Evolutionary conservation across 2,797 vertebrate species (phyloP).

Genomic region (Eidolon dupreanum): DNA sequence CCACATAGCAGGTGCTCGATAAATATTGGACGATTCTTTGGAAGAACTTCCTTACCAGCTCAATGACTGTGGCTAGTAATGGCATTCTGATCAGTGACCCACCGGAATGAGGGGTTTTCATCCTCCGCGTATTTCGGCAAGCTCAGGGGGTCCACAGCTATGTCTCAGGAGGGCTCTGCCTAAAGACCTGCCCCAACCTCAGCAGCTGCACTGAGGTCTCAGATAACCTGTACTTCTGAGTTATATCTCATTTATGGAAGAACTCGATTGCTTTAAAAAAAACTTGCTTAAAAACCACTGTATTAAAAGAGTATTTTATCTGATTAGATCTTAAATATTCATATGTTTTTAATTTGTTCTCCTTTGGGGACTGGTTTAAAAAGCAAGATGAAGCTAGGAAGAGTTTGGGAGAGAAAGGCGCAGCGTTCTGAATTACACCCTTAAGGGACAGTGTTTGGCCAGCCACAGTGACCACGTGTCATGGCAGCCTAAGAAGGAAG

Average conservation of each 20-base stretch:
- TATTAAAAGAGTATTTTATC: neutral
- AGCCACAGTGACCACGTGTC: neutral
- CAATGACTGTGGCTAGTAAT: neutral
- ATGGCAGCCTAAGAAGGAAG: constrained; percentile 25
- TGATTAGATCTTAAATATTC: neutral
- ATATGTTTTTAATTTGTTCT: neutral
- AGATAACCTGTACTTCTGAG: neutral
- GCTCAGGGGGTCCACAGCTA: neutral
- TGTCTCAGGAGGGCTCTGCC: neutral
- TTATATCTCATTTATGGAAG: neutral
- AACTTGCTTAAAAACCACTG: neutral
- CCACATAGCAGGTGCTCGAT: neutral
- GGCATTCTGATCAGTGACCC: neutral
- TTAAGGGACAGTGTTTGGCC: neutral
- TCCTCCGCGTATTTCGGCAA: neutral
- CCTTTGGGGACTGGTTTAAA: constrained; percentile 3
- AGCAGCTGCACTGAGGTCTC: neutral
- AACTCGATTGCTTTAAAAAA: neutral
- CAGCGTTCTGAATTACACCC: neutral
- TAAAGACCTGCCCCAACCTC: neutral
- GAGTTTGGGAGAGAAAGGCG: neutral
- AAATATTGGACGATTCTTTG: neutral
- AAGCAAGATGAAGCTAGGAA: neutral
- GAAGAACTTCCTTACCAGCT: neutral
- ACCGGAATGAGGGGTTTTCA: neutral